Percentiles rank a stretch among this genome's conserved stretches.
Evolutionary conservation across 2,888 invertebrate genomes (phyloP).

Genomic region (Achlya flavicornis): DNA sequence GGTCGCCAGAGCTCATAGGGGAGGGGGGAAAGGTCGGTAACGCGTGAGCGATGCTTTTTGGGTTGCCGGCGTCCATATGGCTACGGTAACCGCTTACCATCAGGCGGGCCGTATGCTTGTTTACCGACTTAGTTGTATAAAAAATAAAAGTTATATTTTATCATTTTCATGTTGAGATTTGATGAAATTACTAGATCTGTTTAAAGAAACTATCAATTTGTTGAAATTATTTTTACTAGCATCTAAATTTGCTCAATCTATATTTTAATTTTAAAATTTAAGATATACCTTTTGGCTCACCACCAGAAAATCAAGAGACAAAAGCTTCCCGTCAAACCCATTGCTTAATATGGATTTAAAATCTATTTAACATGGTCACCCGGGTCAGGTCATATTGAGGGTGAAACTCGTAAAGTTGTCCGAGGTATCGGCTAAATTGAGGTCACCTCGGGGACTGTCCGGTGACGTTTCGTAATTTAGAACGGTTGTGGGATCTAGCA

Average conservation of each 20-base stretch:
- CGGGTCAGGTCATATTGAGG: constrained; percentile 1
- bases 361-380: constrained; percentile 1
- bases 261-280: background rate
- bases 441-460: constrained; percentile 11
- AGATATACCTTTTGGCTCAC: background rate
- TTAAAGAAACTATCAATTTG: too few relatives aligned
- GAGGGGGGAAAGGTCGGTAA: too few relatives aligned
- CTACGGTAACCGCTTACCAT: too few relatives aligned
- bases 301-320: background rate
- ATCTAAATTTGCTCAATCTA: too few relatives aligned
- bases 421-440: constrained; percentile 11
- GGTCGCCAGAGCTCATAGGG: too few relatives aligned
- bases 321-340: constrained; percentile 2
- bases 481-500: constrained; percentile 1
- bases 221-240: too few relatives aligned
- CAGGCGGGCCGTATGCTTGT: too few relatives aligned
- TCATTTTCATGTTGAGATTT: too few relatives aligned
- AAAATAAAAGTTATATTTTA: background rate
- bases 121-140: too few relatives aligned
- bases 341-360: constrained; percentile 9
- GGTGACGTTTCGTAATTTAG: constrained; percentile 10
- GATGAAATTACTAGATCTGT: too few relatives aligned
- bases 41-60: too few relatives aligned
- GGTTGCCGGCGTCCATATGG: too few relatives aligned
- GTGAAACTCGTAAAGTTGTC: constrained; percentile 7